Percentiles rank a stretch among this genome's conserved stretches.
Evolutionary conservation across 2,113 vertebrate genomes (phyloP).

Genomic region (Panthera tigris): DNA sequence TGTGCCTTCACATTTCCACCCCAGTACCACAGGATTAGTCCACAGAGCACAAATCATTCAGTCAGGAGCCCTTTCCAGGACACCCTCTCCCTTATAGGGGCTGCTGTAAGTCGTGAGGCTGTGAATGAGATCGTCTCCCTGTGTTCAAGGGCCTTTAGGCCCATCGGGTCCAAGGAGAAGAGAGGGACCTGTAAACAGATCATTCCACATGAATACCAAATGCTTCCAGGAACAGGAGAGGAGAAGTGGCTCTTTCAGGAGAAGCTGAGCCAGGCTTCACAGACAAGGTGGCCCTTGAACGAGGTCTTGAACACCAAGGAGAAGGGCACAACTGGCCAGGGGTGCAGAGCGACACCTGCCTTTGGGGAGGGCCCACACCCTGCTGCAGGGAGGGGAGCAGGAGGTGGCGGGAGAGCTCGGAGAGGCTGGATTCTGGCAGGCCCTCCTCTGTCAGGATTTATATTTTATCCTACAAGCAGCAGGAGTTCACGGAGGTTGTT

Average conservation of each 20-base stretch:
- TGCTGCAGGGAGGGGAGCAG: background rate
- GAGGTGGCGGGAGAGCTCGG: background rate
- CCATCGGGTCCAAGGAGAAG: too few species aligned
- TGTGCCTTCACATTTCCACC: background rate
- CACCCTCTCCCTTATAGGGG: background rate
- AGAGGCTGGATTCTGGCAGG: background rate
- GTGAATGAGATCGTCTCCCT: background rate
- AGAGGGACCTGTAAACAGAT: background rate
- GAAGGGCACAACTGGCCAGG: background rate
- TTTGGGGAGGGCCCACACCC: background rate
- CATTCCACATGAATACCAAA: background rate
- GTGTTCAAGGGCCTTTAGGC: background rate
- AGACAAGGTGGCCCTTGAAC: background rate
- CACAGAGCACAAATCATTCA: background rate
- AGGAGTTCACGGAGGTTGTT: background rate
- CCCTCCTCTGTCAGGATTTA: background rate
- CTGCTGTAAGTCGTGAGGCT: background rate
- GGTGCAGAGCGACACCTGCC: fast-evolving
- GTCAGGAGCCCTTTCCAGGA: background rate
- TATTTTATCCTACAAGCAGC: background rate
- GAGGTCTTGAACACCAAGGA: background rate
- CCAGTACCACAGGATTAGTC: background rate
- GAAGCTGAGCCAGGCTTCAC: background rate
- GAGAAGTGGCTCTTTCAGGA: background rate
- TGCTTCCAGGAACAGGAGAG: background rate